Evolutionary conservation across 2,113 vertebrate genomes (phyloP), one percentile per base, ranked within the genome.

Genomic region (Phaethornis superciliosus): DNA sequence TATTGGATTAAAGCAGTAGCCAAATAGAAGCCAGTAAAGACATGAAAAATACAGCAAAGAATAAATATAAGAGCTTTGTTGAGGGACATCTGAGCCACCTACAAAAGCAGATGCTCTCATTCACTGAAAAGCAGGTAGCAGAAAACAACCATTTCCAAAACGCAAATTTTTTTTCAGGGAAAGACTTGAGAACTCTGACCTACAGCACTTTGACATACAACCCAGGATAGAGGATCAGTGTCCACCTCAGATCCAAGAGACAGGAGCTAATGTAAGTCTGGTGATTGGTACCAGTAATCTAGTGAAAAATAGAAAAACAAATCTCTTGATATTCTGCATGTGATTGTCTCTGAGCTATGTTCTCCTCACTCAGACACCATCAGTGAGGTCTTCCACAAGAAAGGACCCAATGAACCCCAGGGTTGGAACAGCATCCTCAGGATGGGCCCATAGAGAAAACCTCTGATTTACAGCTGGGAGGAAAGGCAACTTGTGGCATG

Each of bases 401-500:
- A 81, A 55, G 14, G 22, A 10, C 47, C 74, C 37, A 3, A 7
- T 47, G 37, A 67, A 12, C 1, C 0, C 5, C 1, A 2, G 10
- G 32, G 10, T 92, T 15, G 27, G 24, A 9, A 7, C 22, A 59
- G 10, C 20, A 27, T 60, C 28, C 9, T 69, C 4, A 7, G 82
- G 7, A 46, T 16, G 12, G 5, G 40, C 22, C 15, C 24, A 15
- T 6, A 18, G 62, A 47, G 46, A 10, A 24, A 52, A 37, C 1
- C 32, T 11, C 32, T 33, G 12, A 15, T 18, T 24, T 58, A 26
- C 10, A 62, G 22, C 35, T 85, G 19, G 0, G 0, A 79, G 8
- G 5, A 65, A 21, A 32, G 21, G 5, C 0, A 5, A 7, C 20
- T 0, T 17, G 32, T 23, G 51, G 4, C 6, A 30, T 5, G 16